Percentiles rank a stretch among this genome's conserved stretches.
Evolutionary conservation across 2,888 invertebrate genomes (phyloP).

Genomic region (Drosophila percnosoma): DNA sequence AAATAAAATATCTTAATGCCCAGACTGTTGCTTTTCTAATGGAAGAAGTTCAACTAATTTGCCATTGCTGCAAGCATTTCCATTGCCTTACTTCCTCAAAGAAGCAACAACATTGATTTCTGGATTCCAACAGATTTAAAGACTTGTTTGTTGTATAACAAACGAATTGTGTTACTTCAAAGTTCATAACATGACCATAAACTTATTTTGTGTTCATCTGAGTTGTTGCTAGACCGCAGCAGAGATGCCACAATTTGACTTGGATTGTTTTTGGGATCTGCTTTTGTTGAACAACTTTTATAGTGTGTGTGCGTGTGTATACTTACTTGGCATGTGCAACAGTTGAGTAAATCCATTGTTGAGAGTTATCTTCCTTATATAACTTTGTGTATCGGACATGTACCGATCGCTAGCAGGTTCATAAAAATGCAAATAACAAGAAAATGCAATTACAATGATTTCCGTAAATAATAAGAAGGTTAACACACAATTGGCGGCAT

Average conservation of each 20-base stretch:
- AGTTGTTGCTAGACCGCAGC: constrained; percentile 23
- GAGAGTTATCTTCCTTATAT: constrained; percentile 2
- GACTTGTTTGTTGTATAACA: background rate
- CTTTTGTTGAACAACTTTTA: constrained; percentile 50
- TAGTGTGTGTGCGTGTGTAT: constrained; percentile 42
- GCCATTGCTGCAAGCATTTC: background rate
- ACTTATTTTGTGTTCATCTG: constrained; percentile 18
- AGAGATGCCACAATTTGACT: constrained; percentile 35
- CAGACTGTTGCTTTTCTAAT: background rate
- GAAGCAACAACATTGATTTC: background rate
- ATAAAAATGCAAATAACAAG: constrained; percentile 5
- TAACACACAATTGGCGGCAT: constrained; percentile 9
- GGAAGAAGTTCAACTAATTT: background rate
- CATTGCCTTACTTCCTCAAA: background rate
- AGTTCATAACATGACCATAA: constrained; percentile 25
- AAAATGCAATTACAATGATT: constrained; percentile 51
- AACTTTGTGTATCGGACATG: constrained; percentile 6
- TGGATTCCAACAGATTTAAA: background rate
- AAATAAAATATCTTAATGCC: background rate
- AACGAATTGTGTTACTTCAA: constrained; percentile 8
- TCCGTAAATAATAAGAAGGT: constrained; percentile 17
- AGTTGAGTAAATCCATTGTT: constrained; percentile 21
- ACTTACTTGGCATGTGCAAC: constrained; percentile 25
- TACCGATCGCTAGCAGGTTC: constrained; percentile 18
- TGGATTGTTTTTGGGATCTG: constrained; percentile 18